Evolutionary conservation across 2,113 vertebrate genomes (phyloP).

Genomic region (Scomber colias): DNA sequence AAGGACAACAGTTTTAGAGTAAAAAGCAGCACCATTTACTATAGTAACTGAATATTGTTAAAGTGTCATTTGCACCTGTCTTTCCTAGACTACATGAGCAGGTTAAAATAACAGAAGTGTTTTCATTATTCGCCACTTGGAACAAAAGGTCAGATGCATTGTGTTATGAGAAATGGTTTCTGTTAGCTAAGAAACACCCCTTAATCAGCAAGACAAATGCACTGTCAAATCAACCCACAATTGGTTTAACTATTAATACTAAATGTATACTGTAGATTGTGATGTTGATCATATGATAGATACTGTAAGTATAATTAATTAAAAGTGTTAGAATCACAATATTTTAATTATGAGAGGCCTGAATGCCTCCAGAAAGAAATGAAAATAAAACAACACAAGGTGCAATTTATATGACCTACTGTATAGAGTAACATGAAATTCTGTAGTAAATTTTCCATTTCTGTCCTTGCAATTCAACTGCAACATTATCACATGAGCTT

Average conservation of each 20-base stretch:
- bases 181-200: slow-evolving; percentile 48
- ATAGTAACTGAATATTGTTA: slow-evolving; percentile 85
- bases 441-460: slow-evolving; percentile 83
- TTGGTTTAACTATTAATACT: slow-evolving; percentile 59
- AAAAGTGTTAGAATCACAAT: slow-evolving; percentile 68
- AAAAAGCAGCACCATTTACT: slow-evolving; percentile 90
- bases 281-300: slow-evolving; percentile 63
- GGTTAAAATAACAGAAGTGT: slow-evolving; percentile 73
- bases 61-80: slow-evolving; percentile 87
- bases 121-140: slow-evolving; percentile 57
- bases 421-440: slow-evolving; percentile 66
- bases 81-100: slow-evolving; percentile 80
- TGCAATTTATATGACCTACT: slow-evolving; percentile 63
- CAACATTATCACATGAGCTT: slow-evolving; percentile 88
- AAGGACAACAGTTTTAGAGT: slow-evolving; percentile 85
- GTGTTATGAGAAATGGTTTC: slow-evolving; percentile 47
- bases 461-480: slow-evolving; percentile 92
- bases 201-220: slow-evolving; percentile 49
- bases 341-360: slow-evolving; percentile 47
- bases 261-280: slow-evolving; percentile 63
- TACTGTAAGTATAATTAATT: slow-evolving; percentile 66
- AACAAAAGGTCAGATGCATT: slow-evolving; percentile 60
- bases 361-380: slow-evolving; percentile 49
- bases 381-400: slow-evolving; percentile 57
- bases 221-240: slow-evolving; percentile 63